A percentile compares a stretch with the other conserved stretches of the same genome.
Evolutionary conservation across 2,797 vertebrate species (phyloP).

Genomic region (Pseudotriccus pelzelni): DNA sequence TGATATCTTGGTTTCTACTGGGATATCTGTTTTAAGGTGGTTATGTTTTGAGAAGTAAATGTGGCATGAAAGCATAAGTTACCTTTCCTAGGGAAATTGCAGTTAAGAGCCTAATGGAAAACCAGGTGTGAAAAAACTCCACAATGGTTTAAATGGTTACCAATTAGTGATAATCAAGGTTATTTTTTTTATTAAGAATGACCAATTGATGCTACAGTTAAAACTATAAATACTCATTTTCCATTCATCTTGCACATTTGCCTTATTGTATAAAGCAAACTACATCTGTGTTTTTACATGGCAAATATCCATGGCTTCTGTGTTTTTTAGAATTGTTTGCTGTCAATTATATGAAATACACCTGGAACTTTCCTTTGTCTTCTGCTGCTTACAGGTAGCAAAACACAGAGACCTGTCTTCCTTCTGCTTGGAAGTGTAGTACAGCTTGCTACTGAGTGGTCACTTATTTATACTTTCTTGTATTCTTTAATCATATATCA

Average conservation of each 20-base stretch:
- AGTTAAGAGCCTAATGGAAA: not conserved
- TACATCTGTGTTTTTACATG: not conserved
- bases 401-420: not conserved
- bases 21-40: not conserved
- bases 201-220: not conserved
- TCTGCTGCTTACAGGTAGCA: not conserved
- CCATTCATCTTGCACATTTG: not conserved
- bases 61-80: not conserved
- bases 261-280: not conserved
- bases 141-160: not conserved
- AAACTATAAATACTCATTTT: not conserved
- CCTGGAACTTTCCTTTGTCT: not conserved
- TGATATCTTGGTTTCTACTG: not conserved
- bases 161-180: not conserved
- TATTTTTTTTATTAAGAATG: not conserved
- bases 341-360: not conserved
- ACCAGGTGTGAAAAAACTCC: not conserved
- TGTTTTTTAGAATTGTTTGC: not conserved
- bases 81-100: not conserved
- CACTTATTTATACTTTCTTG: not conserved
- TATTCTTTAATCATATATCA: constrained; percentile 4
- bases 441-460: not conserved
- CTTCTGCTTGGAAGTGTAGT: not conserved
- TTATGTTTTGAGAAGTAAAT: not conserved
- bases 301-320: not conserved